Conservation (phyloP, 2,797 vertebrate genomes). For the Avahi laniger region DNA sequence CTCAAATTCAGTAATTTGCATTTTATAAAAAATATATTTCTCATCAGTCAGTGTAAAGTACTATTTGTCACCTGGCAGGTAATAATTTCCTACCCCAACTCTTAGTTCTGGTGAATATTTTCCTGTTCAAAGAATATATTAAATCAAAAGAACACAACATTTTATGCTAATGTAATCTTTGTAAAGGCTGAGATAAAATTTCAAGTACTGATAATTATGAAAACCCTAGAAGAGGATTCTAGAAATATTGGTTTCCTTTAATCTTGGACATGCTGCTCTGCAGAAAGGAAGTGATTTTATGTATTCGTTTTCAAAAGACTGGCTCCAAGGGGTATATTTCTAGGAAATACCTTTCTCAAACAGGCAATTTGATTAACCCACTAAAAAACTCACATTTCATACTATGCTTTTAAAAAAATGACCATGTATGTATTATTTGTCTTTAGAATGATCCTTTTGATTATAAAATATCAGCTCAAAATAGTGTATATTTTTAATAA, state of each 20-base stretch:
- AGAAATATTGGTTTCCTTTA: constrained; percentile 73
- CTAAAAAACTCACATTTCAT: not conserved
- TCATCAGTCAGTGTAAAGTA: constrained; percentile 82
- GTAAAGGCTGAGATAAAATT: constrained; percentile 82
- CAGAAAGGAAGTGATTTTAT: constrained; percentile 39
- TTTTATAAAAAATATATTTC: constrained; percentile 78
- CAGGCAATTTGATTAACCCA: not conserved
- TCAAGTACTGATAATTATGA: constrained; percentile 84
- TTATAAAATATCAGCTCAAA: constrained; percentile 2
- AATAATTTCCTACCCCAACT: constrained; percentile 84
- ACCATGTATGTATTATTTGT: not conserved
- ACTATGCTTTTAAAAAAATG: not conserved
- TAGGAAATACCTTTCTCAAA: constrained; percentile 43
- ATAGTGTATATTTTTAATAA: not conserved
- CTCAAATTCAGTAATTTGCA: constrained; percentile 82
- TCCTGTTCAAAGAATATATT: constrained; percentile 83
- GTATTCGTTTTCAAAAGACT: constrained; percentile 56
- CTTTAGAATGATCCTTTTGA: not conserved
- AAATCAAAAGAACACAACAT: constrained; percentile 84
- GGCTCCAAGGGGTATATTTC: not conserved
- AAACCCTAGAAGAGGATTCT: constrained; percentile 74
- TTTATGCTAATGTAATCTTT: constrained; percentile 88
- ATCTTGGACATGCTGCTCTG: constrained; percentile 13
- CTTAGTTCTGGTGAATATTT: constrained; percentile 80
- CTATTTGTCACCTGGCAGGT: constrained; percentile 86